Evolutionary conservation across 2,797 vertebrate species (phyloP).

Genomic region (Takifugu rubripes): DNA sequence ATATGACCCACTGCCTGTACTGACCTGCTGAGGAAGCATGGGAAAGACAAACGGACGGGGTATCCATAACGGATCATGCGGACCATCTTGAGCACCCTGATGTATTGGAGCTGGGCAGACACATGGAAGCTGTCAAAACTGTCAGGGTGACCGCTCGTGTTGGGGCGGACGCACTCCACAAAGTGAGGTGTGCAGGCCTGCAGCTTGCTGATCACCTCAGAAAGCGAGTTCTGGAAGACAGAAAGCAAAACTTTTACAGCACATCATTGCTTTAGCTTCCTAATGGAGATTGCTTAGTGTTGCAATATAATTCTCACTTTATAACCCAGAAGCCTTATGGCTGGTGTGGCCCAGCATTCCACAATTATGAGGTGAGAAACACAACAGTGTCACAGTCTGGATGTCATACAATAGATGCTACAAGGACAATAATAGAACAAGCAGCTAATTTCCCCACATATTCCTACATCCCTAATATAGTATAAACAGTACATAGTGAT

Average conservation of each 20-base stretch:
- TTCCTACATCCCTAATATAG: too few species aligned
- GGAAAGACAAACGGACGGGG: slow-evolving; percentile 86
- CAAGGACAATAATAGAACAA: too few species aligned
- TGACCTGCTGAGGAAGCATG: slow-evolving; percentile 88
- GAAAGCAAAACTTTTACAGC: slow-evolving; percentile 2
- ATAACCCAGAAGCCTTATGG: too few species aligned
- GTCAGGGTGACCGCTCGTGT: slow-evolving; percentile 77
- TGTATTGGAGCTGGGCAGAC: slow-evolving; percentile 89
- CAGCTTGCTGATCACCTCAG: slow-evolving; percentile 85
- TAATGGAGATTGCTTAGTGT: too few species aligned
- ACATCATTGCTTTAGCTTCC: neutral
- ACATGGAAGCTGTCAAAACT: slow-evolving; percentile 88
- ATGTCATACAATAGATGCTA: too few species aligned
- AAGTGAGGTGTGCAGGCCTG: slow-evolving; percentile 85
- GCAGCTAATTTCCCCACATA: too few species aligned
- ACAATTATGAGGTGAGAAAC: too few species aligned
- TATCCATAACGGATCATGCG: slow-evolving; percentile 89
- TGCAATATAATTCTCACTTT: too few species aligned
- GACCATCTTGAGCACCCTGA: slow-evolving; percentile 92
- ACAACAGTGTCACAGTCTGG: too few species aligned
- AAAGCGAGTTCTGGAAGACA: slow-evolving; percentile 81
- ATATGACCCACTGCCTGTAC: slow-evolving; percentile 12
- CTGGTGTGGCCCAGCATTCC: too few species aligned
- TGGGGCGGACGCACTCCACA: slow-evolving; percentile 90
- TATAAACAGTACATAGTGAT: too few species aligned